Percentiles rank a stretch among this genome's conserved stretches.
phyloP scores from a whole-genome alignment of 2,888 invertebrate genomes.

The Phyllotreta striolata region DNA sequence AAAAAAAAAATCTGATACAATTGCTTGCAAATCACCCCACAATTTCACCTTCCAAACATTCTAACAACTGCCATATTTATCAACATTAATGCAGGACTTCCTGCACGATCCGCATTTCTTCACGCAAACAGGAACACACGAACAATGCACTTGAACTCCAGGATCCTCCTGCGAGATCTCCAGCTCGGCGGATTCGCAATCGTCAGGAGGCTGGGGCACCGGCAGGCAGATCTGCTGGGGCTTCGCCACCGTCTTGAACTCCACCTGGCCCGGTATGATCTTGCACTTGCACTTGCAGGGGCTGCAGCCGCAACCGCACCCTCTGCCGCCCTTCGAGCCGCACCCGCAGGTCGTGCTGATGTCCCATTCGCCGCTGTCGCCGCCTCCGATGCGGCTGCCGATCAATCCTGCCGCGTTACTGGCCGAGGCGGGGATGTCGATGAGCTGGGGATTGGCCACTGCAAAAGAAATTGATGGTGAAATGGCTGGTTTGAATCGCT shows the following conservation, averaged over 20 bases:
- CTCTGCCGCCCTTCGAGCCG: conserved; percentile 2
- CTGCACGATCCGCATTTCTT: conserved; percentile 25
- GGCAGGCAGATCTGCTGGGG: conserved; percentile 35
- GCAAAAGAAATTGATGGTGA: no score
- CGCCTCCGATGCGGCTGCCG: not conserved
- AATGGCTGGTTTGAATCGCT: no score
- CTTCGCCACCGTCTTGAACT: conserved; percentile 46
- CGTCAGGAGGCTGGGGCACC: conserved; percentile 27
- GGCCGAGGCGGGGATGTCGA: conserved; percentile 39
- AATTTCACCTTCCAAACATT: no score
- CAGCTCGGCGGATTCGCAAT: conserved; percentile 38
- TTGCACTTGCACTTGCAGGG: conserved; percentile 28
- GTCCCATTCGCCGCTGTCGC: not conserved
- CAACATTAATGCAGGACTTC: conserved; percentile 25
- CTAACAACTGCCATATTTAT: conserved; percentile 10
- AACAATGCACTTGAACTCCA: conserved; percentile 9
- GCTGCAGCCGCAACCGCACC: conserved; percentile 26
- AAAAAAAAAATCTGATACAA: conserved; percentile 26
- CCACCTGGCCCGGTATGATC: conserved; percentile 50
- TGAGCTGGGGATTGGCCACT: conserved; percentile 42
- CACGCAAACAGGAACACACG: conserved; percentile 31
- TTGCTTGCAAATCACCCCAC: conserved; percentile 32
- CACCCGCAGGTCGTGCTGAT: conserved; percentile 20
- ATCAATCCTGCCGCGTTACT: not conserved
- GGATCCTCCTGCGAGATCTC: conserved; percentile 24